Conservation (phyloP, 2,888 invertebrate species). For the Lithosia quadra region DNA sequence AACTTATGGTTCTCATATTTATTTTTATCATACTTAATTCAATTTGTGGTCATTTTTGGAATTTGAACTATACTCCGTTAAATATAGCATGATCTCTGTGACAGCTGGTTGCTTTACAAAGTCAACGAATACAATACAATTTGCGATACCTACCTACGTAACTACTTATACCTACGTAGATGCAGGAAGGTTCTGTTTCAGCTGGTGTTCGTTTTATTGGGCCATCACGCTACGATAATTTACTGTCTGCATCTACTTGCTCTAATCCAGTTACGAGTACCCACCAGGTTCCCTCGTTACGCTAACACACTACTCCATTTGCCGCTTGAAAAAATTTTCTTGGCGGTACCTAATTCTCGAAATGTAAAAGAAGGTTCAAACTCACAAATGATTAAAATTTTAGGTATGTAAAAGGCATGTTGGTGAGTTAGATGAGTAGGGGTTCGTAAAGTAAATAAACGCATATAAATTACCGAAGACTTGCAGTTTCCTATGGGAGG, state of each 20-base stretch:
- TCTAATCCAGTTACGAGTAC: neutral
- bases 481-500: too few species aligned
- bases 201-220: neutral
- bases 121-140: conserved; percentile 13
- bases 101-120: conserved; percentile 26
- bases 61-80: too few species aligned
- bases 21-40: conserved; percentile 40
- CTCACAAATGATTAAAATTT: too few species aligned
- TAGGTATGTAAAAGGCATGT: too few species aligned
- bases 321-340: too few species aligned
- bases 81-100: too few species aligned
- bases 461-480: too few species aligned
- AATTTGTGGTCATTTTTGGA: conserved; percentile 37
- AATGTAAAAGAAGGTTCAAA: too few species aligned
- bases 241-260: neutral
- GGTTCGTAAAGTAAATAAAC: too few species aligned
- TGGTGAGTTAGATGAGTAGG: too few species aligned
- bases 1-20: conserved; percentile 25
- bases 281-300: too few species aligned
- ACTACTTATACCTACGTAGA: conserved; percentile 1
- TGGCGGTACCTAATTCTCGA: too few species aligned
- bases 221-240: neutral
- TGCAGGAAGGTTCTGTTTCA: neutral
- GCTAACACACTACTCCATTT: neutral
- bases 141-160: conserved; percentile 9